A percentile compares a stretch with the other conserved stretches of the same genome.
Conservation (phyloP, 2,113 vertebrate species). For the Corynorhinus townsendii region DNA sequence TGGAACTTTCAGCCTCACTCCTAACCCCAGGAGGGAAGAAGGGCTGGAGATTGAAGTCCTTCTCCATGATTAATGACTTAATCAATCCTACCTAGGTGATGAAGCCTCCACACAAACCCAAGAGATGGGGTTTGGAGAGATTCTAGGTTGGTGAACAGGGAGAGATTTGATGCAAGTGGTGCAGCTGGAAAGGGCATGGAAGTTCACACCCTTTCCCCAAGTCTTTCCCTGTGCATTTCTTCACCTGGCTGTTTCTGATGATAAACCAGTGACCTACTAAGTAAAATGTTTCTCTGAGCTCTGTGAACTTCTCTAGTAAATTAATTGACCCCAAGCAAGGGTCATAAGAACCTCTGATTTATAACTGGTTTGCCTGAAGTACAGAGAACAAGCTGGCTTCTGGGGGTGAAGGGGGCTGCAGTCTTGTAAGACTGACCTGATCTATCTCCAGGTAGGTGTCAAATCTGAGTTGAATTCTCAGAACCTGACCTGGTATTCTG, state of each 20-base stretch:
- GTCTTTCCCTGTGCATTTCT: not conserved
- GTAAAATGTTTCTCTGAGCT: not conserved
- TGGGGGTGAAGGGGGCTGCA: not conserved
- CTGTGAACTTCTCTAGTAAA: not conserved
- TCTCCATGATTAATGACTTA: not conserved
- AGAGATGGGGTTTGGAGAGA: not conserved
- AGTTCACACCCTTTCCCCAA: too few relatives aligned
- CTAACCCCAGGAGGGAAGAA: not conserved
- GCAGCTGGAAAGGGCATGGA: not conserved
- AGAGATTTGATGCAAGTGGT: not conserved
- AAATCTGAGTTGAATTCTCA: not conserved
- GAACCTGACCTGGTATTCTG: not conserved
- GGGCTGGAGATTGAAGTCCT: not conserved
- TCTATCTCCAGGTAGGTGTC: not conserved
- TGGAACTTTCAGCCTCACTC: not conserved
- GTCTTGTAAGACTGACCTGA: not conserved
- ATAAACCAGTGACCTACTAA: not conserved
- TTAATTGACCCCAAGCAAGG: not conserved
- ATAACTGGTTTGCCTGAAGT: not conserved
- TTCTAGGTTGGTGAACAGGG: not conserved
- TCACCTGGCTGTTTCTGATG: not conserved
- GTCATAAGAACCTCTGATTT: not conserved
- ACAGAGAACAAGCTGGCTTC: not conserved
- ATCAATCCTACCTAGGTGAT: not conserved
- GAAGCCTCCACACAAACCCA: not conserved